Conservation (phyloP, 1,140 invertebrate genomes). For the Drosophila asahinai region DNA sequence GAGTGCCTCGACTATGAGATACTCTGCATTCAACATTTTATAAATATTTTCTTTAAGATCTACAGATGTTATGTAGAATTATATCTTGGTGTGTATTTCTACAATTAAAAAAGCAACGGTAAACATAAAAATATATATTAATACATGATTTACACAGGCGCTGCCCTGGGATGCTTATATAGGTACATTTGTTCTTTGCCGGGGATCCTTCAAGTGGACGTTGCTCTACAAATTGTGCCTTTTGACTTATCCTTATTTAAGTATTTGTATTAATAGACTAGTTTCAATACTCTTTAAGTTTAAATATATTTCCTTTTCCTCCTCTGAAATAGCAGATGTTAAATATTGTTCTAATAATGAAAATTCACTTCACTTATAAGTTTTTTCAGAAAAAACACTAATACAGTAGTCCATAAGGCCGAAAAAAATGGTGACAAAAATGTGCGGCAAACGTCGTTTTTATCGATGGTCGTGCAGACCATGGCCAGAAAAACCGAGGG, state of each 20-base stretch:
- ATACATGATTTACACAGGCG: no score
- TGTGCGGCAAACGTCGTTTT: conserved; percentile 36
- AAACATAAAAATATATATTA: no score
- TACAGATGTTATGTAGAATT: background rate
- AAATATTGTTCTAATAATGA: background rate
- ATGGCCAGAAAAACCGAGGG: conserved; percentile 38
- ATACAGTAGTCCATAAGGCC: background rate
- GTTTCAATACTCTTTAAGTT: background rate
- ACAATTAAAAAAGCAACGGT: no score
- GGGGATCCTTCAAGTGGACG: no score
- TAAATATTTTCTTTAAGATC: background rate
- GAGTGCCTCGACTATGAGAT: background rate
- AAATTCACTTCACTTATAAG: background rate
- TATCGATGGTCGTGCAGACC: conserved; percentile 60
- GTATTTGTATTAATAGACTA: no score
- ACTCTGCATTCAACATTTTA: background rate
- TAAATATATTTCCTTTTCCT: background rate
- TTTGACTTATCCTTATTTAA: no score
- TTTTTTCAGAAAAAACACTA: conserved; percentile 6
- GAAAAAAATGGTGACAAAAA: conserved; percentile 6
- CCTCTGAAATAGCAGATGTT: no score
- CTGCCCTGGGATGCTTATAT: no score
- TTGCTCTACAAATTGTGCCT: no score
- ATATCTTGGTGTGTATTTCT: no score
- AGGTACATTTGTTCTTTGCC: no score